Conservation (phyloP, 1,140 invertebrate genomes). For the Saccostrea glomerata region DNA sequence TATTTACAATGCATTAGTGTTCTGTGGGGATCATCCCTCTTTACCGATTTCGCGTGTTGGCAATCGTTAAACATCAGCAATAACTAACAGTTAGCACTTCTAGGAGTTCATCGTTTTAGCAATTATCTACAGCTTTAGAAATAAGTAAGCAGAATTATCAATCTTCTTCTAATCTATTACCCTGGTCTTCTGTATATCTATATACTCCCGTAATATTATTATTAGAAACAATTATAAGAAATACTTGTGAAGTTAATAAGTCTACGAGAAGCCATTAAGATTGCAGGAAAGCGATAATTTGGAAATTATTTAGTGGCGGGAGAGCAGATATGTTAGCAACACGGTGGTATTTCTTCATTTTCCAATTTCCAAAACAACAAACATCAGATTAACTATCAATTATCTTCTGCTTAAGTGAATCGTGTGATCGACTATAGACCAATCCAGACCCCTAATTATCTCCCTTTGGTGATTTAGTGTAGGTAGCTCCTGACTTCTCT, state of each 20-base stretch:
- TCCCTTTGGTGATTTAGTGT: constrained; percentile 29
- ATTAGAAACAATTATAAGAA: constrained; percentile 24
- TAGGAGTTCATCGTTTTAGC: constrained; percentile 26
- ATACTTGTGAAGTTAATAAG: constrained; percentile 36
- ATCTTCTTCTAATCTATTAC: constrained; percentile 19
- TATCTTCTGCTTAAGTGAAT: constrained; percentile 28
- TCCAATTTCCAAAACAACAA: constrained; percentile 36
- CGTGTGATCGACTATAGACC: constrained; percentile 26
- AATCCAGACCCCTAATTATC: constrained; percentile 35
- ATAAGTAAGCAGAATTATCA: constrained; percentile 24
- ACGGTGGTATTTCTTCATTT: constrained; percentile 35
- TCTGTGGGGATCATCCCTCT: neutral
- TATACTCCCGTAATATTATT: constrained; percentile 15
- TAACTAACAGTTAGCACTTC: constrained; percentile 13
- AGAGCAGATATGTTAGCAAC: constrained; percentile 26
- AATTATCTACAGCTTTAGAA: constrained; percentile 29
- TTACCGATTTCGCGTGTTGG: neutral
- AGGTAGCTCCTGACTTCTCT: constrained; percentile 18
- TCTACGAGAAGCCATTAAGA: constrained; percentile 33
- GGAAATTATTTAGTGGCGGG: constrained; percentile 37
- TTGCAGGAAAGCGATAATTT: constrained; percentile 36
- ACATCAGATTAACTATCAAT: constrained; percentile 34
- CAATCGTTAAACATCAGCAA: constrained; percentile 2
- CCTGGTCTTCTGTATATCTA: constrained; percentile 3
- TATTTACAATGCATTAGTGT: neutral